Base-by-base conservation (phyloP, 2,113 vertebrate species). In the Alosa alosa region DNA sequence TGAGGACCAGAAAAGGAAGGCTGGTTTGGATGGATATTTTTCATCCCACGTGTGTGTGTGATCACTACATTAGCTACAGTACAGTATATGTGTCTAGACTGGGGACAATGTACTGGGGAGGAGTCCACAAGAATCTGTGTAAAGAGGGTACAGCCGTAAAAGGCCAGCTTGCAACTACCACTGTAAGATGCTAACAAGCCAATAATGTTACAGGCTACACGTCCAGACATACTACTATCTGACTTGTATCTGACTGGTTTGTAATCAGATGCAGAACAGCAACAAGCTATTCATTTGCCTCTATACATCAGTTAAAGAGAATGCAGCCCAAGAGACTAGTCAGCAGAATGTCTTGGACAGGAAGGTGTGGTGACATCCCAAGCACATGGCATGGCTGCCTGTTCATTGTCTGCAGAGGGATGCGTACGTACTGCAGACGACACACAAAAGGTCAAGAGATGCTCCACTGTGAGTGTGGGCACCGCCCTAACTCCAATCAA, bases 371-470 rank as follows among this genome's bases (percentile, higher is more conserved):
- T 15, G 31, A 78, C 72, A 39, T 41, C 25, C 72, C 31, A 39
- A 39, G 31, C 31, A 36, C 36, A 78, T 78, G 25, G 31, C 64
- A 60, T 60, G 55, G 55, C 18, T 60, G 55, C 55, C 55, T 60
- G 55, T 60, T 60, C 55, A 60, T 22, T 60, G 64, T 17, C 72
- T 39, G 72, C 72, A 39, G 25, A 39, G 72, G 25, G 31, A 39
- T 36, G 25, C 15, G 72, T 39, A 36, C 31, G 31, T 39, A 36
- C 64, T 31, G 64, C 64, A 68, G 64, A 68, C n/a, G 6, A 11
- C 64, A 68, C 64, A 68, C 64, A 25, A 68, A 68, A 68, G 64
- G 64, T 68, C 64, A 68, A 68, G 13, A 31, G 64, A 68, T 68
- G 64, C 64, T 68, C 64, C n/a, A 68, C 64, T 78, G 72, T 36